phyloP scores from a whole-genome alignment of 2,888 invertebrate species.

The Ypsolopha sequella region DNA sequence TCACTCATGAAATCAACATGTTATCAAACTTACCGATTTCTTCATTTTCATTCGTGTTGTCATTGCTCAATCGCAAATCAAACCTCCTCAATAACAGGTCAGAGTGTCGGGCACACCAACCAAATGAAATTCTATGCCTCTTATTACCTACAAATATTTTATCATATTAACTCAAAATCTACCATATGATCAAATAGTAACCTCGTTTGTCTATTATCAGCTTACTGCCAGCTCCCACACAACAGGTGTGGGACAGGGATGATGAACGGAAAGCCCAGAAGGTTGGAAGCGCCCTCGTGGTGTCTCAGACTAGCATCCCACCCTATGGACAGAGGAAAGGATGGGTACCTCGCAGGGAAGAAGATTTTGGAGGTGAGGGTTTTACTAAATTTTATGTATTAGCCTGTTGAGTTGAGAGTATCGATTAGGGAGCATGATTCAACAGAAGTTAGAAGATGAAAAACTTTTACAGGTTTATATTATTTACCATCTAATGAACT shows the following conservation, averaged over 20 bases:
- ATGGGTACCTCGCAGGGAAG: conserved; percentile 90
- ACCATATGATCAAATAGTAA: neutral
- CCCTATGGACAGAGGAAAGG: conserved; percentile 96
- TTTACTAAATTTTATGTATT: neutral
- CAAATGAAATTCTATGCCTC: neutral
- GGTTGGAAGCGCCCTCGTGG: conserved; percentile 75
- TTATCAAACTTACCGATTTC: too few species aligned
- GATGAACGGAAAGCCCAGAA: conserved; percentile 77
- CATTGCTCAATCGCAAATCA: neutral
- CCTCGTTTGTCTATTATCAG: conserved; percentile 53
- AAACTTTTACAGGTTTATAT: too few species aligned
- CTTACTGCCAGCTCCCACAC: conserved; percentile 88
- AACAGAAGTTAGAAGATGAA: too few species aligned
- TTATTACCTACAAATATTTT: neutral
- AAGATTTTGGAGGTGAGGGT: conserved; percentile 73
- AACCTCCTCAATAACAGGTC: neutral
- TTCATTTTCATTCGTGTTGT: too few species aligned
- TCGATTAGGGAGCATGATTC: too few species aligned
- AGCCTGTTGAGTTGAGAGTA: conserved; percentile 24
- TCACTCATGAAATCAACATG: neutral
- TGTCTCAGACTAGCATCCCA: conserved; percentile 85
- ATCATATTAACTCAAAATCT: neutral
- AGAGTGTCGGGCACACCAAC: neutral
- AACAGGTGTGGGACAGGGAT: conserved; percentile 90
- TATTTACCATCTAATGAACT: too few species aligned